phyloP scores from a whole-genome alignment of 2,888 invertebrate genomes.

The Stenotaenia linearis region DNA sequence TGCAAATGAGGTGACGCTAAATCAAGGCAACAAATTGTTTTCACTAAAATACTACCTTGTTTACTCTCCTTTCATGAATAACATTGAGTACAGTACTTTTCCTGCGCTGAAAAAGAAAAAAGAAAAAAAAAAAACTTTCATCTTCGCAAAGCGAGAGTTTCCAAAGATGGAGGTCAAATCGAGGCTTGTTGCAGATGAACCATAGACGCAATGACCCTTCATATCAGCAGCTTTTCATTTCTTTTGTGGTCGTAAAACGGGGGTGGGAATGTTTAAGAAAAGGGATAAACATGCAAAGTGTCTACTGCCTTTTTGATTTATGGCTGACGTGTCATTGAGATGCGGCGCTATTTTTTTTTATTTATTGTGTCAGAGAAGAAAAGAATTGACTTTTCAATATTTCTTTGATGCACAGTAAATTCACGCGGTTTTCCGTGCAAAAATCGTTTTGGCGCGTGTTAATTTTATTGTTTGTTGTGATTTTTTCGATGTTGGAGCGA shows the following conservation, averaged over 20 bases:
- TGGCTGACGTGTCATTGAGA: conserved; percentile 15
- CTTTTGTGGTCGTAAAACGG: conserved; percentile 19
- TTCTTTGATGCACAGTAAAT: background rate
- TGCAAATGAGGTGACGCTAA: conserved; percentile 7
- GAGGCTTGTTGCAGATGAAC: conserved; percentile 8
- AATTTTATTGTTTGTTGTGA: background rate
- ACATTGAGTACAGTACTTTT: background rate
- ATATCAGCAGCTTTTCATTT: conserved; percentile 11
- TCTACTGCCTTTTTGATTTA: background rate
- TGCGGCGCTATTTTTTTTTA: conserved; percentile 7
- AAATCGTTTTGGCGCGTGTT: background rate
- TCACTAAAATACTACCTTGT: background rate
- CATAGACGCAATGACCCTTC: conserved; percentile 1
- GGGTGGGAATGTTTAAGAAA: background rate
- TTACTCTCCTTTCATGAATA: background rate
- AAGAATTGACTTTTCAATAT: conserved; percentile 19
- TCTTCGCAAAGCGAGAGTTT: background rate
- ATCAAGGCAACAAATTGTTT: background rate
- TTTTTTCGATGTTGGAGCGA: background rate
- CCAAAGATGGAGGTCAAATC: conserved; percentile 1
- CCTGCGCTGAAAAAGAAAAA: background rate
- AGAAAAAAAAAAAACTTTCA: background rate
- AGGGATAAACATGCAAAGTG: conserved; percentile 19
- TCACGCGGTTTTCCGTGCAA: background rate
- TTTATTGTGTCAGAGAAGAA: conserved; percentile 19